Conservation (phyloP, 2,113 vertebrate genomes). For the Acanthochromis polyacanthus region DNA sequence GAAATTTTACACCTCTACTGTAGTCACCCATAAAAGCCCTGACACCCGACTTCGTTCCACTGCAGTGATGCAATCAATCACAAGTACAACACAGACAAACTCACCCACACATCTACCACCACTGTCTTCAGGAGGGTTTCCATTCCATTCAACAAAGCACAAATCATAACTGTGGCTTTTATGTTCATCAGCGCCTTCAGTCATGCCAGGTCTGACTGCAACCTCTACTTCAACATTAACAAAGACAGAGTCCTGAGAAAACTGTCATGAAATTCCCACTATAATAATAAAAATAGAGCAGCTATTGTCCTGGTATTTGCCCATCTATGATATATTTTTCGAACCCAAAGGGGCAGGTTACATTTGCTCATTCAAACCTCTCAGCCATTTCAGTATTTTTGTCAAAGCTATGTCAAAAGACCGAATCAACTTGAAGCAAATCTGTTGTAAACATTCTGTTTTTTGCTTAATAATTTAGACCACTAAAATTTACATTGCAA, state of each 20-base stretch:
- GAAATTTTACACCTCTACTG: slow-evolving; percentile 77
- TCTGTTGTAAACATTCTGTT: slow-evolving; percentile 30
- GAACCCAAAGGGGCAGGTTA: not conserved
- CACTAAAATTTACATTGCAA: slow-evolving; percentile 18
- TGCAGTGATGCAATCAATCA: slow-evolving; percentile 80
- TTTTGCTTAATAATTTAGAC: slow-evolving; percentile 36
- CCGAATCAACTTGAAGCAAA: slow-evolving; percentile 29
- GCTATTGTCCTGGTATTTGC: not conserved
- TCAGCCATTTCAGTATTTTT: slow-evolving; percentile 19
- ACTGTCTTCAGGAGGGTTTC: slow-evolving; percentile 17
- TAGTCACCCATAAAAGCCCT: slow-evolving; percentile 68
- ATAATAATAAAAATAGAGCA: not conserved
- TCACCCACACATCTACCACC: slow-evolving; percentile 31
- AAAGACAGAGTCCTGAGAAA: not conserved
- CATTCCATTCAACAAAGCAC: slow-evolving; percentile 33
- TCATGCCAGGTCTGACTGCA: not conserved
- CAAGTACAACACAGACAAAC: slow-evolving; percentile 56
- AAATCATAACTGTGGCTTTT: not conserved
- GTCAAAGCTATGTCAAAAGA: not conserved
- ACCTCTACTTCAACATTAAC: not conserved
- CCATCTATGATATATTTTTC: slow-evolving; percentile 1
- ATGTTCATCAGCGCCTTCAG: not conserved
- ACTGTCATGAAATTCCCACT: not conserved
- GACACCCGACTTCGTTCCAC: slow-evolving; percentile 77
- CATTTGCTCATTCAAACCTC: slow-evolving; percentile 16